These are phyloP conservation scores for Botia almorhae DNA, from an alignment of 2,797 vertebrate genomes.

Conservation along the genomic window DNA sequence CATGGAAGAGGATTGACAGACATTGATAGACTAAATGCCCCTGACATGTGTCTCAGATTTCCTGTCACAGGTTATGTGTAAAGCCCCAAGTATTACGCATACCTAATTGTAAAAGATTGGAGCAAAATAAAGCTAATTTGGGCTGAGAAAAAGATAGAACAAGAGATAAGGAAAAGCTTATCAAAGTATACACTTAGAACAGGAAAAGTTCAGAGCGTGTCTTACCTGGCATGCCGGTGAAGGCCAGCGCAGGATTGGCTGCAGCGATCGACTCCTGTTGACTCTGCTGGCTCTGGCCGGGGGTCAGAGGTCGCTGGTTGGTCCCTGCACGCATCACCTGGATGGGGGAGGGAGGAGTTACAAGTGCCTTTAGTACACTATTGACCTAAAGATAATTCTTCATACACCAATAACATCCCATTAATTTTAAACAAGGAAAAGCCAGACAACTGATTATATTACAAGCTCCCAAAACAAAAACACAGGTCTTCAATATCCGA, in stretches of 20 bases:
- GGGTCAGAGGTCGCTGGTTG: constrained; percentile 94
- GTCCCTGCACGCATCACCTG: constrained; percentile 93
- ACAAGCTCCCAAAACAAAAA: background rate
- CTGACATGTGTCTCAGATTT: too few relatives aligned
- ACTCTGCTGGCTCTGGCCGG: constrained; percentile 92
- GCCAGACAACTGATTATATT: background rate
- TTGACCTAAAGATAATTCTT: background rate
- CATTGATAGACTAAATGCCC: too few relatives aligned
- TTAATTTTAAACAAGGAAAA: background rate
- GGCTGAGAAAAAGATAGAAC: too few relatives aligned
- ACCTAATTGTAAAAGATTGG: background rate
- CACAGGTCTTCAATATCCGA: background rate
- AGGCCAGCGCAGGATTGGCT: constrained; percentile 91
- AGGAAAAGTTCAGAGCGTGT: background rate
- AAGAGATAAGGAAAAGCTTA: background rate
- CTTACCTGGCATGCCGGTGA: constrained; percentile 92
- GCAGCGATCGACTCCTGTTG: constrained; percentile 95
- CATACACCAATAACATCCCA: background rate
- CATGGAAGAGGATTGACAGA: too few relatives aligned
- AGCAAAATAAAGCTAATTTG: too few relatives aligned
- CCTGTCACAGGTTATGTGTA: too few relatives aligned
- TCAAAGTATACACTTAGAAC: background rate
- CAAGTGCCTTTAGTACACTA: background rate
- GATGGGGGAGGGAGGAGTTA: constrained; percentile 25
- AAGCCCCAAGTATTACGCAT: background rate